Evolutionary conservation across 2,113 vertebrate species (phyloP), one percentile per base, ranked within the genome.

Genomic region (Pelvicachromis taeniatus): DNA sequence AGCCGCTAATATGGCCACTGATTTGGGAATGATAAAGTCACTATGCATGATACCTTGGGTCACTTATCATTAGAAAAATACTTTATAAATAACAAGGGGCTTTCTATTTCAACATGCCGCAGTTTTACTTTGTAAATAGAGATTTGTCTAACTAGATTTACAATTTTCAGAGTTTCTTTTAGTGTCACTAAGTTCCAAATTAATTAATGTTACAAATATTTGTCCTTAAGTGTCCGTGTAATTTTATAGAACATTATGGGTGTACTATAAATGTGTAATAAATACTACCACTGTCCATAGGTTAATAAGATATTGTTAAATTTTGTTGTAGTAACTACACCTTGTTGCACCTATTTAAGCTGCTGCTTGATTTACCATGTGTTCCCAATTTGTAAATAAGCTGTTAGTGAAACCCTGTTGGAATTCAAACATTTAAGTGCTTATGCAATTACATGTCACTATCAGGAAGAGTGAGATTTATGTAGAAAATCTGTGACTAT

Each of bases 71-170:
- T 91, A 93, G 87, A 89, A 93, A 93, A 87, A 86, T 81, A 26
- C 83, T 89, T 89, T 86, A 80, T 94, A 95, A 95, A 95, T 95
- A 95, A 94, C 86, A 63, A 85, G 81, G 81, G 80, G 88, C 85
- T 93, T 93, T 95, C 92, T 95, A 96, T 95, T 93, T 91, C 65
- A 29, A 86, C 68, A 31, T 84, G 40, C 87, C 81, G 52, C 85
- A 81, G 88, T 93, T 94, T 92, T 65, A 81, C 80, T 90, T 90
- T 82, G 55, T 81, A 91, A 87, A 92, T 61, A 85, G 88, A 91
- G 68, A 80, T 33, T 0, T 70, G 68, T 79, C 92, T 93, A 94
- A 94, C 94, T 94, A 93, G 85, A 92, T 91, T 90, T 40, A 91
- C 63, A 84, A 89, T 92, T 91, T 88, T 59, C 82, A 90, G 35